A percentile compares a stretch with the other conserved stretches of the same genome.
These are phyloP conservation scores for Drosophila eugracilis DNA, from an alignment of 1,140 invertebrate genomes.

Conservation along the genomic window DNA sequence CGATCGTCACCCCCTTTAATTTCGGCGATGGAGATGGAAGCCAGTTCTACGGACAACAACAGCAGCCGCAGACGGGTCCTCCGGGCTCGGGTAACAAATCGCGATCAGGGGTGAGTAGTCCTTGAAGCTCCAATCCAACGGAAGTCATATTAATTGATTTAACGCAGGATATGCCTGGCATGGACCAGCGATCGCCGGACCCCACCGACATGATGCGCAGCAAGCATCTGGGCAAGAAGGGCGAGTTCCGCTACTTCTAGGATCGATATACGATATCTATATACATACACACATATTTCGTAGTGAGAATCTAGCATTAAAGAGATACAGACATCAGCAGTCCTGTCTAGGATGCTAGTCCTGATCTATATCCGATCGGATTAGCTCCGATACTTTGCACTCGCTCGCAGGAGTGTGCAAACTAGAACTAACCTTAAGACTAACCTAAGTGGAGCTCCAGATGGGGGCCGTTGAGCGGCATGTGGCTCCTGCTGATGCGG, in stretches of 20 bases:
- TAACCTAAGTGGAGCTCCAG: slow-evolving; percentile 67
- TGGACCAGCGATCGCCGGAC: slow-evolving; percentile 85
- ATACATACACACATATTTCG: slow-evolving; percentile 51
- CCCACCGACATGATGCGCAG: slow-evolving; percentile 92
- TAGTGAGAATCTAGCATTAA: slow-evolving; percentile 48
- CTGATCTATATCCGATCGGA: slow-evolving; percentile 16
- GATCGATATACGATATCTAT: slow-evolving; percentile 9
- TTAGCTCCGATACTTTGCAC: slow-evolving; percentile 27
- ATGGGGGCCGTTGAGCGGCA: slow-evolving; percentile 21
- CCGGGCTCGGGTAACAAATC: slow-evolving; percentile 34
- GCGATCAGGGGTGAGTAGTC: slow-evolving; percentile 45
- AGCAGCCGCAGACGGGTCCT: slow-evolving; percentile 26
- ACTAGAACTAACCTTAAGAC: slow-evolving; percentile 69
- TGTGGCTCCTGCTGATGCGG: slow-evolving; percentile 10
- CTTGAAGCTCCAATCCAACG: too few relatives aligned
- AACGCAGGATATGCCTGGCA: slow-evolving; percentile 84
- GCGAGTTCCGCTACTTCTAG: slow-evolving; percentile 98
- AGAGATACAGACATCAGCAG: slow-evolving; percentile 5
- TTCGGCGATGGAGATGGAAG: slow-evolving; percentile 84
- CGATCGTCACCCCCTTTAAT: slow-evolving; percentile 93
- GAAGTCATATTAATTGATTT: not conserved
- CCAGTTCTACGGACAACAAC: slow-evolving; percentile 87
- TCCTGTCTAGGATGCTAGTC: slow-evolving; percentile 30
- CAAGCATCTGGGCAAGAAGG: slow-evolving; percentile 96
- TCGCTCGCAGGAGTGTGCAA: slow-evolving; percentile 28